Evolutionary conservation across 2,797 vertebrate species (phyloP), one percentile per base, ranked within the genome.

Genomic region (Phalloptychus januarius): DNA sequence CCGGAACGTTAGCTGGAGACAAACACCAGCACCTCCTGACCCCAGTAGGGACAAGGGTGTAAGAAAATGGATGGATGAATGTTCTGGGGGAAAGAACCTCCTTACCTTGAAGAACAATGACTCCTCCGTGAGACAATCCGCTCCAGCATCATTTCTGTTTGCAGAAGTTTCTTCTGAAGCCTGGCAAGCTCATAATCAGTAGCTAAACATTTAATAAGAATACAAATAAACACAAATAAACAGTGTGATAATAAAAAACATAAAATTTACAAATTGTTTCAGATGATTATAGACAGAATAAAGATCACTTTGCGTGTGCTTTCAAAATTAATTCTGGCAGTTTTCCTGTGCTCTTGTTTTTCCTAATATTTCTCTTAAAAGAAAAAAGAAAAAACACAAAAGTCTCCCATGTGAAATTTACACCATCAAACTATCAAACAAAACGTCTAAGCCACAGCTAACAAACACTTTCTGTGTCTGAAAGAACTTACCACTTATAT

Each of bases 121-220:
- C 95, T 91, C 82, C 96, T 96, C 91, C 91, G 95, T 50, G 93
- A 95, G 80, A 96, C 96, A 74, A 97, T 94, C 93, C 95, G 97
- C 94, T 97, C 96, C 96, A 97, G 97, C 82, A 95, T 95, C 89
- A 86, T 96, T 85, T 99, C 98, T 15, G 98, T 97, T 81, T 96
- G 95, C 83, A 93, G 94, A 75, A 97, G 93, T 91, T 96, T 97
- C 91, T 97, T 95, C 86, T 99, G 97, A 42, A 98, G 96, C 79
- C 95, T 96, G 73, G 92, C 85, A 72, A 97, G 95, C 78, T 98
- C 97, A 88, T 95, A 91, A 80, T 97, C 96, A 79, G 95, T 95
- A 95, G 75, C 86, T 92, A 25, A 48, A 75, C 52, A 44, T 76
- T 75, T 36, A 25, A 46, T 0, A 80, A 20, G 0, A 78, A 28